Evolutionary conservation across 2,888 invertebrate genomes (phyloP), one percentile per base, ranked within the genome.

Genomic region (Pristionchus exspectatus): DNA sequence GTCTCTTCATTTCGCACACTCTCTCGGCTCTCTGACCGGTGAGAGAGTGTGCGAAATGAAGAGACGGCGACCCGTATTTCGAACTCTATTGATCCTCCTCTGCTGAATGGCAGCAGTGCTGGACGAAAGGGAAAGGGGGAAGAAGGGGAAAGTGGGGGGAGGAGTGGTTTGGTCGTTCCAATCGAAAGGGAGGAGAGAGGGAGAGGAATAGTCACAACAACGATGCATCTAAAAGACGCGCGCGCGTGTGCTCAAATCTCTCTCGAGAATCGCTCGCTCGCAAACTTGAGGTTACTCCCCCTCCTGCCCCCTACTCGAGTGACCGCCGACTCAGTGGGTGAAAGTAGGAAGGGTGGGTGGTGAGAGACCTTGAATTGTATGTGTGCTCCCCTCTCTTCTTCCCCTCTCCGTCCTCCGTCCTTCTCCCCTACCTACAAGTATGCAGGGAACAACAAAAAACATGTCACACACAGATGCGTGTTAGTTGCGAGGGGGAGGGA

Each of bases 81-180:
- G n/a, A n/a, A n/a, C n/a, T n/a, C n/a, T n/a, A n/a, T n/a, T n/a
- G n/a, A 84, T 63, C 84, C 63, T 24, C 77, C 18, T 74, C 21
- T 9, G 30, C 24, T 59, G 84, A 59, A 84, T 84, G 56, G 56
- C 56, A 56, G 30, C 54, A 84, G 83, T 27, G 56, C 30, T 77
- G 81, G 81, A 27, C 81, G 81, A 84, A 63, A 84, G 84, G 84
- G 84, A 63, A 84, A 84, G 84, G 84, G 59, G 44, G 83, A 54
- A n/a, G 83, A 27, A 27, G 83, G 33, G 77, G 83, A 38, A 38
- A 30, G 83, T 18, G 77, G 83, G 56, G 27, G 21, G 77, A 59
- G 38, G 59, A 63, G 84, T 24, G 81, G 81, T 81, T 54, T 44
- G 81, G n/a, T 77, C 77, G 81, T 81, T 81, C 81, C 81, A 81